Evolutionary conservation across 2,888 invertebrate species (phyloP).

Genomic region (Apodemia duryi): DNA sequence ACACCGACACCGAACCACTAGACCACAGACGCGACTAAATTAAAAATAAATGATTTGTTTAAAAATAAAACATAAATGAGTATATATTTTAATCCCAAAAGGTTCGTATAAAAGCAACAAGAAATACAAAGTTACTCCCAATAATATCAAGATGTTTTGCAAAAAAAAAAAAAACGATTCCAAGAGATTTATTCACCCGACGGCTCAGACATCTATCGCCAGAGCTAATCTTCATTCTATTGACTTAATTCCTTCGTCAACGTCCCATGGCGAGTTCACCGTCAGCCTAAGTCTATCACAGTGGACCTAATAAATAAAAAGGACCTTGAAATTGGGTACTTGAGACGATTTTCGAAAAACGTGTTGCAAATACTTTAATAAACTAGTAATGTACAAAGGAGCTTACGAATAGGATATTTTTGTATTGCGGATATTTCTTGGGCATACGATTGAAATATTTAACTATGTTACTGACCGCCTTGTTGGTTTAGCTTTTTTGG

Average conservation of each 20-base stretch:
- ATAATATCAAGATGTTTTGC: conserved; percentile 5
- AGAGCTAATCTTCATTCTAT: conserved; percentile 10
- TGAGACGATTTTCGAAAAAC: neutral
- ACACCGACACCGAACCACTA: no score
- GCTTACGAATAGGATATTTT: neutral
- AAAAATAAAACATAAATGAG: neutral
- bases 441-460: no score
- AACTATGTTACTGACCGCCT: no score
- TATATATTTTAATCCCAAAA: neutral
- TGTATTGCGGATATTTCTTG: no score
- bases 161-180: neutral
- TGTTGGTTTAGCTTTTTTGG: no score
- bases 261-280: conserved; percentile 1
- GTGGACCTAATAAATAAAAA: conserved; percentile 7
- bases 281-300: neutral
- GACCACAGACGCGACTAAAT: no score
- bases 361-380: neutral
- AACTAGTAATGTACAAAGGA: neutral
- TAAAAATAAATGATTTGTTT: no score
- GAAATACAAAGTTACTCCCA: neutral
- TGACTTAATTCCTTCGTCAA: conserved; percentile 12
- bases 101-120: neutral
- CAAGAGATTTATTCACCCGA: conserved; percentile 4
- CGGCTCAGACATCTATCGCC: neutral
- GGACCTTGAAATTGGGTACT: conserved; percentile 2